phyloP scores from a whole-genome alignment of 2,888 invertebrate genomes.

The Tenthredo amoena region DNA sequence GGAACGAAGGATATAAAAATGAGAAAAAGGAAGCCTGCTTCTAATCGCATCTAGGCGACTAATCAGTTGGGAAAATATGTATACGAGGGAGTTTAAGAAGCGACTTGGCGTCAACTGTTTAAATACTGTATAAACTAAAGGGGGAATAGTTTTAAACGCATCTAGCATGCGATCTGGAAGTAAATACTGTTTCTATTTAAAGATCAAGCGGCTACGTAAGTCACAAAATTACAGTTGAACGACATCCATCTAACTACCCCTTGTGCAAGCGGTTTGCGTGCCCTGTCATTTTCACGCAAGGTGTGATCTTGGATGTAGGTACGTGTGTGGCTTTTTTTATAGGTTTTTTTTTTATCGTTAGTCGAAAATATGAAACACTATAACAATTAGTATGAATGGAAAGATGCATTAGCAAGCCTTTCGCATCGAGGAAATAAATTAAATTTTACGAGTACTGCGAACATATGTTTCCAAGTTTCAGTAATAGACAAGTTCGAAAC shows the following conservation, averaged over 20 bases:
- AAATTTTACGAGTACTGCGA: neutral
- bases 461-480: neutral
- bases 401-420: neutral
- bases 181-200: slow-evolving; percentile 32
- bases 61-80: neutral
- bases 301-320: neutral
- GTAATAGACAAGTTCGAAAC: neutral
- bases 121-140: slow-evolving; percentile 27
- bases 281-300: slow-evolving; percentile 30
- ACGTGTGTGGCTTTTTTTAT: neutral
- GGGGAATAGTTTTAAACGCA: slow-evolving; percentile 20
- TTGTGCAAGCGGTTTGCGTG: neutral
- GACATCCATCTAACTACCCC: neutral
- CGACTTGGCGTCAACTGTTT: neutral
- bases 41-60: neutral
- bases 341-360: neutral
- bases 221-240: slow-evolving; percentile 35
- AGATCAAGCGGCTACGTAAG: neutral
- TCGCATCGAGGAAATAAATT: neutral
- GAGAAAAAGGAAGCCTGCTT: neutral
- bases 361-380: neutral
- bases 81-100: neutral
- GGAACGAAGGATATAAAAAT: neutral
- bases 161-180: slow-evolving; percentile 32
- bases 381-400: neutral